Conservation (phyloP, 2,797 vertebrate species). For the Pantherophis alleghaniensis region DNA sequence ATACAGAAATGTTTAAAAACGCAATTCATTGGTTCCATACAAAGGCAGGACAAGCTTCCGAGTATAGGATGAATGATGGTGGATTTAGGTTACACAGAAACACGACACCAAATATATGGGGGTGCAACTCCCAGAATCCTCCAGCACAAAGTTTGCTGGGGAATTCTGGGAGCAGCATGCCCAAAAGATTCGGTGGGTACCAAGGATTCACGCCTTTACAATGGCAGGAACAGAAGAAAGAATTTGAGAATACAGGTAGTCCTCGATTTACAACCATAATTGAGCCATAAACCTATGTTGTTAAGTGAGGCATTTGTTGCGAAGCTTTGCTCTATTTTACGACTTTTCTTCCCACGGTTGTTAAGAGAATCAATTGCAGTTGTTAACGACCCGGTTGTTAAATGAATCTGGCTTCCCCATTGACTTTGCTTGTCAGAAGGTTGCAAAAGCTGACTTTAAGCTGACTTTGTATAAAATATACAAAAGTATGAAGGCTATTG, state of each 20-base stretch:
- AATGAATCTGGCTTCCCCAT: too few relatives aligned
- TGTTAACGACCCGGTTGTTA: too few relatives aligned
- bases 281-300: too few relatives aligned
- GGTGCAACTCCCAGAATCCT: not conserved
- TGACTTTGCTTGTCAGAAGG: too few relatives aligned
- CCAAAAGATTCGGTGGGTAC: not conserved
- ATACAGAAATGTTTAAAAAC: conserved; percentile 61
- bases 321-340: too few relatives aligned
- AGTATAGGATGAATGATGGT: conserved; percentile 47
- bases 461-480: too few relatives aligned
- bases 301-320: too few relatives aligned
- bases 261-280: too few relatives aligned
- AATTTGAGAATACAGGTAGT: not conserved
- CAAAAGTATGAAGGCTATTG: too few relatives aligned
- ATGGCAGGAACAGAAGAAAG: not conserved
- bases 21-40: conserved; percentile 62
- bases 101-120: not conserved
- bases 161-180: not conserved
- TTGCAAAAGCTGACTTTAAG: too few relatives aligned
- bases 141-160: not conserved
- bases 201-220: not conserved
- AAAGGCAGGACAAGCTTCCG: conserved; percentile 65
- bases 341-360: too few relatives aligned
- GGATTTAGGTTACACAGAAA: conserved; percentile 20
- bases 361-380: too few relatives aligned